Evolutionary conservation across 2,888 invertebrate genomes (phyloP).

Genomic region (Andrena haemorrhoa): DNA sequence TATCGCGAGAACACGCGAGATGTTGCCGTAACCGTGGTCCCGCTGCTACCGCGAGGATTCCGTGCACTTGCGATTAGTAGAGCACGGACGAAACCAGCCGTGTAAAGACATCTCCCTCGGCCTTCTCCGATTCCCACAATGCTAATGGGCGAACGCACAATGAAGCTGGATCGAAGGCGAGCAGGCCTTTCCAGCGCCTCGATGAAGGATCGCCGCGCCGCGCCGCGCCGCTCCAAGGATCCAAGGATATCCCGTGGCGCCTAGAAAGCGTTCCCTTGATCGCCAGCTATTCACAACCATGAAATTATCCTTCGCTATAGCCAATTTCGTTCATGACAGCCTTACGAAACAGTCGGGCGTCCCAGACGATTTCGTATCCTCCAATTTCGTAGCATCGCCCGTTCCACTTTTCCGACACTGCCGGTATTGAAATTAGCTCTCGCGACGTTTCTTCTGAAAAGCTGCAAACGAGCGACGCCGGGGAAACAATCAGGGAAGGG

Average conservation of each 20-base stretch:
- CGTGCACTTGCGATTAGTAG: constrained; percentile 57
- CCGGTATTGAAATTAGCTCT: constrained; percentile 1
- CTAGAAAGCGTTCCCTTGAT: constrained; percentile 24
- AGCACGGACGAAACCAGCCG: constrained; percentile 60
- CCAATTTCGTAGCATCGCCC: neutral
- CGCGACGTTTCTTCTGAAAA: neutral
- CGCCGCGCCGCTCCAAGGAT: constrained; percentile 24
- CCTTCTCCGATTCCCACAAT: constrained; percentile 49
- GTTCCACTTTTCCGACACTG: constrained; percentile 15
- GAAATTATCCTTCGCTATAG: neutral
- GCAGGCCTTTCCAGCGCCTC: constrained; percentile 31
- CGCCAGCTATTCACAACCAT: neutral
- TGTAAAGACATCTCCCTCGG: constrained; percentile 50
- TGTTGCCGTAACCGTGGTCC: constrained; percentile 17
- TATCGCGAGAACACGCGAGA: neutral
- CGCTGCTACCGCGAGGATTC: constrained; percentile 32
- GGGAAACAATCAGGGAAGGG: constrained; percentile 3
- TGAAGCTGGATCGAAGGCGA: constrained; percentile 52
- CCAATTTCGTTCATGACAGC: neutral
- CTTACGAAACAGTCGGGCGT: neutral
- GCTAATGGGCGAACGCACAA: constrained; percentile 19
- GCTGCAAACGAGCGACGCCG: neutral
- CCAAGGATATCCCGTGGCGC: constrained; percentile 52
- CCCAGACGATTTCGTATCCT: neutral
- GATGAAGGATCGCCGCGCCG: constrained; percentile 24